Percentiles rank a stretch among this genome's conserved stretches.
These are phyloP conservation scores for Cynopterus sphinx DNA, from an alignment of 2,797 vertebrate genomes.

Conservation along the genomic window DNA sequence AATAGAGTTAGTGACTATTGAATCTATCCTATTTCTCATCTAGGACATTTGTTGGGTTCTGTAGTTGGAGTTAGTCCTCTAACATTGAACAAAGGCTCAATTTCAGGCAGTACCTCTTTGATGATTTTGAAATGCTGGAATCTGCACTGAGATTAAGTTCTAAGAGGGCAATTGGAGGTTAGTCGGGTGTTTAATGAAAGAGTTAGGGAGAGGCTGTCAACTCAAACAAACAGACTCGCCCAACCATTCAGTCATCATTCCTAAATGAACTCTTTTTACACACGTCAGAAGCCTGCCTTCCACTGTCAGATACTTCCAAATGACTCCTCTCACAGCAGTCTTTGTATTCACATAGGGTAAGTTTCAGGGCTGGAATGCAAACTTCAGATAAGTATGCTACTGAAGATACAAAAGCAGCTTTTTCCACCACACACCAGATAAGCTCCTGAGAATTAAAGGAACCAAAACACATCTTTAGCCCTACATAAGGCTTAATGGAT, in stretches of 20 bases:
- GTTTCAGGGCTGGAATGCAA: not conserved
- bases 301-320: not conserved
- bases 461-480: not conserved
- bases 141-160: conserved; percentile 45
- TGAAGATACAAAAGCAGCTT: not conserved
- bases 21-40: not conserved
- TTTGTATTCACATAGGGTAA: not conserved
- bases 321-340: not conserved
- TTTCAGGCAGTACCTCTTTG: not conserved
- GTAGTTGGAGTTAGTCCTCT: not conserved
- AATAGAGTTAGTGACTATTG: not conserved
- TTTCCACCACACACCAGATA: not conserved
- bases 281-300: not conserved
- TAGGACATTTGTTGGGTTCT: not conserved
- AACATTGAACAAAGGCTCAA: not conserved
- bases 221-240: conserved; percentile 51
- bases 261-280: conserved; percentile 7
- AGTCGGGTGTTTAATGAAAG: conserved; percentile 68
- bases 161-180: conserved; percentile 65
- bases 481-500: not conserved
- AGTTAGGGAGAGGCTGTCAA: conserved; percentile 69
- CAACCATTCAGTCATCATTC: conserved; percentile 30
- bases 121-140: conserved; percentile 50
- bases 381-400: not conserved
- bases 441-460: not conserved